Percentiles rank a stretch among this genome's conserved stretches.
Evolutionary conservation across 2,113 vertebrate species (phyloP).

Genomic region (Scytalopus superciliaris): DNA sequence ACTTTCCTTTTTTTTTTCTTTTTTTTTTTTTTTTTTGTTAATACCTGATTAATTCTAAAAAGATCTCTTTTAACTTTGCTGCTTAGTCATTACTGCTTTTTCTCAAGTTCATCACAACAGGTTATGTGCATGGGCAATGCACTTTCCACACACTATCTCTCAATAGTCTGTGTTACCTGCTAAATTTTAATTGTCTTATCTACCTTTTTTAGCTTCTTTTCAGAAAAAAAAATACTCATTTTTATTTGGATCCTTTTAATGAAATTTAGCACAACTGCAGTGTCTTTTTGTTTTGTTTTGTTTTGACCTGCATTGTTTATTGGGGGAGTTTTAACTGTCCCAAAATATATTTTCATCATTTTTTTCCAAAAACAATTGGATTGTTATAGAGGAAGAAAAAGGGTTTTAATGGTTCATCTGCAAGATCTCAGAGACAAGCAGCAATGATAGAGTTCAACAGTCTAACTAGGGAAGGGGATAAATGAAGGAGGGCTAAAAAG

Average conservation of each 20-base stretch:
- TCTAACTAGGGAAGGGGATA: neutral
- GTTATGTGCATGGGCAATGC: fast-evolving
- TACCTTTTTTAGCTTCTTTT: neutral
- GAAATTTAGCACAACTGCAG: neutral
- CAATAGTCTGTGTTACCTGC: neutral
- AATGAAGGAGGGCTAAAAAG: neutral
- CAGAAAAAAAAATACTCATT: neutral
- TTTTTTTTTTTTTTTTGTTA: neutral
- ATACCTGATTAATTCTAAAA: neutral
- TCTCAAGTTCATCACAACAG: neutral
- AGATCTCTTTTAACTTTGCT: neutral
- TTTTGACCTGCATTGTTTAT: neutral
- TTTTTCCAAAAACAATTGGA: neutral
- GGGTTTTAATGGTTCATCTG: neutral
- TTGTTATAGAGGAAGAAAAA: neutral
- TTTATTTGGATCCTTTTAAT: neutral
- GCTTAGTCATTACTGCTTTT: neutral
- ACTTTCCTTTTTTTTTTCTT: neutral
- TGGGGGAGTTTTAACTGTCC: neutral
- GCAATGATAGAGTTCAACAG: neutral
- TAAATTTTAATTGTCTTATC: neutral
- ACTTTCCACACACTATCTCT: neutral
- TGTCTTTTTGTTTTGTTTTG: neutral
- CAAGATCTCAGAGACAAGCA: neutral
- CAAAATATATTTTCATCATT: neutral